These are phyloP conservation scores for Morpho achilles DNA, from an alignment of 2,888 invertebrate genomes.

Conservation along the genomic window DNA sequence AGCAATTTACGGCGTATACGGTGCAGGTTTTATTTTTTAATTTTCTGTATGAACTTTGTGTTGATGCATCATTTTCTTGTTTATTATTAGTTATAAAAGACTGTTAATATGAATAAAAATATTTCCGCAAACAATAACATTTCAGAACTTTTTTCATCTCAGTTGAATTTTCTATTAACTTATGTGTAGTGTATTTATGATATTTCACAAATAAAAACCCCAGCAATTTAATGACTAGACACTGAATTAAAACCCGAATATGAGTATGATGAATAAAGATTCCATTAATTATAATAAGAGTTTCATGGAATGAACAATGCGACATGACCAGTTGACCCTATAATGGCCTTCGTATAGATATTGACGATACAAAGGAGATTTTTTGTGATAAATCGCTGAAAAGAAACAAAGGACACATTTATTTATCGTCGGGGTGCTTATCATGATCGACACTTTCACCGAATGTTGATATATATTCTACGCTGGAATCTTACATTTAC, in stretches of 20 bases:
- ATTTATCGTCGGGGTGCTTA: conserved; percentile 65
- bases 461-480: conserved; percentile 49
- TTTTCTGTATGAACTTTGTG: conserved; percentile 32
- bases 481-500: background rate
- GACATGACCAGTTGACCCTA: conserved; percentile 45
- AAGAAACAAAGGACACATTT: conserved; percentile 76
- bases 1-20: conserved; percentile 63
- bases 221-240: no score
- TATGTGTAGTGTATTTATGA: background rate
- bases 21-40: conserved; percentile 50
- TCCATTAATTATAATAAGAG: background rate
- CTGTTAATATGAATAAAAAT: no score
- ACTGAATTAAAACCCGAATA: no score
- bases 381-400: conserved; percentile 70
- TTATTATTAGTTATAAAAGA: background rate
- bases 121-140: no score
- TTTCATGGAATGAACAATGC: conserved; percentile 12
- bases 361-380: conserved; percentile 44
- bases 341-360: conserved; percentile 34
- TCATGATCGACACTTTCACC: conserved; percentile 66
- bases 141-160: no score
- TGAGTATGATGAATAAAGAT: no score
- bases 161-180: background rate
- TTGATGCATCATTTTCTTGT: conserved; percentile 1
- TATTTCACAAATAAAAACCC: no score